These are phyloP conservation scores for Dioctria linearis DNA, from an alignment of 2,888 invertebrate genomes.

Conservation along the genomic window DNA sequence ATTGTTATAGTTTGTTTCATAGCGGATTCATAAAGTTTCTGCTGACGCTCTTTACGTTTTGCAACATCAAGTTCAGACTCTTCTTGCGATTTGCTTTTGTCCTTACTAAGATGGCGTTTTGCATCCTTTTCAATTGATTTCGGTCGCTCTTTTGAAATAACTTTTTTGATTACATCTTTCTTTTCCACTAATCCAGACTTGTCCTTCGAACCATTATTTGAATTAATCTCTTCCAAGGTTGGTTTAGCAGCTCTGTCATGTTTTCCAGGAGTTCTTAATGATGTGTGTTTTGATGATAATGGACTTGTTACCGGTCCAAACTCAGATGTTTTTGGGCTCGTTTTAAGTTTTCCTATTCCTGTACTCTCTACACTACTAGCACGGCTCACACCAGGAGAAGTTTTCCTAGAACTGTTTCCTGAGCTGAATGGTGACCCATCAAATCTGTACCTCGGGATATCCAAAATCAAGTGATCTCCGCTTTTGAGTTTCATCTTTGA, in stretches of 20 bases:
- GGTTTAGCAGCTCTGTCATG: conserved; percentile 73
- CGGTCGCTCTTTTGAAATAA: conserved; percentile 76
- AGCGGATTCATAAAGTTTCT: conserved; percentile 82
- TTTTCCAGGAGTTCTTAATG: conserved; percentile 67
- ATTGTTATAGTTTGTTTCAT: conserved; percentile 83
- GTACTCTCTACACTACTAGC: conserved; percentile 70
- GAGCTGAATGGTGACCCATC: conserved; percentile 71
- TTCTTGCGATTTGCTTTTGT: conserved; percentile 81
- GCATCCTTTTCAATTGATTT: conserved; percentile 78
- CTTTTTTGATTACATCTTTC: conserved; percentile 73
- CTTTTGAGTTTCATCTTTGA: conserved; percentile 70
- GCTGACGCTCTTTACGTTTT: conserved; percentile 82
- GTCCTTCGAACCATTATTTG: conserved; percentile 62
- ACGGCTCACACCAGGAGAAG: conserved; percentile 70
- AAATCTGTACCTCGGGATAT: conserved; percentile 70
- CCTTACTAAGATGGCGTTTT: conserved; percentile 69
- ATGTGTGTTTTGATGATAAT: conserved; percentile 62
- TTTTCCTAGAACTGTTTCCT: conserved; percentile 70
- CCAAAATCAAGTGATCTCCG: conserved; percentile 69
- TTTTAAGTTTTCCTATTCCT: conserved; percentile 65
- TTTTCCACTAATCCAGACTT: conserved; percentile 31
- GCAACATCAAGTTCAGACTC: conserved; percentile 80
- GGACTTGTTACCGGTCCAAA: conserved; percentile 51
- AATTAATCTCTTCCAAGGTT: conserved; percentile 70
- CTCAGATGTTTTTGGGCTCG: conserved; percentile 64